phyloP scores from a whole-genome alignment of 35 echinoderm and acorn worm species.

The Ophioderma brevispina region DNA sequence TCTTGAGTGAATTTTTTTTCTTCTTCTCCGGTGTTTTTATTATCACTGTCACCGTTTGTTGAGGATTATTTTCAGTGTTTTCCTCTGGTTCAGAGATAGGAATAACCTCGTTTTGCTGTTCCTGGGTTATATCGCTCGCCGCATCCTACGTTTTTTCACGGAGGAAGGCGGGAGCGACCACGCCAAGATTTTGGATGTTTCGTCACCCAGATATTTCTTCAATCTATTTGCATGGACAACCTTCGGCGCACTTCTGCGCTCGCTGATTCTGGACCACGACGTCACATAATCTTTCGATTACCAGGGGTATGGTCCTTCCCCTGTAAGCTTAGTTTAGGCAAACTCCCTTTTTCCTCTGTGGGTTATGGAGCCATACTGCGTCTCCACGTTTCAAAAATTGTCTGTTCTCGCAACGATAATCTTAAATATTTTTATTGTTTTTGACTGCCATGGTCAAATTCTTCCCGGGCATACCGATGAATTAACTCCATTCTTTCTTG shows the following conservation, averaged over 20 bases:
- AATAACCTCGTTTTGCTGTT: too few relatives aligned
- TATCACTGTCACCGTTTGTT: too few relatives aligned
- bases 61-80: too few relatives aligned
- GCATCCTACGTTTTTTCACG: too few relatives aligned
- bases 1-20: too few relatives aligned
- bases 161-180: neutral
- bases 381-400: constrained; percentile 1
- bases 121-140: too few relatives aligned
- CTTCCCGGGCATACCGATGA: neutral
- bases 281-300: constrained; percentile 42
- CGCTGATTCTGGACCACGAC: constrained; percentile 46
- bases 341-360: constrained; percentile 17
- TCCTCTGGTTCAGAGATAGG: too few relatives aligned
- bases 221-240: constrained; percentile 45
- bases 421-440: neutral
- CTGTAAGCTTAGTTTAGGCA: constrained; percentile 31
- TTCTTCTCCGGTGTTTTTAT: too few relatives aligned
- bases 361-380: constrained; percentile 29
- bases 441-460: constrained; percentile 32
- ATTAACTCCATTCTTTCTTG: neutral
- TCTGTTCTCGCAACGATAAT: neutral
- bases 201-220: constrained; percentile 34
- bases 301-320: constrained; percentile 42
- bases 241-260: constrained; percentile 21
- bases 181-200: constrained; percentile 29